A percentile compares a stretch with the other conserved stretches of the same genome.
Evolutionary conservation across 1,140 invertebrate genomes (phyloP).

Genomic region (Dolichoris vasculosae): DNA sequence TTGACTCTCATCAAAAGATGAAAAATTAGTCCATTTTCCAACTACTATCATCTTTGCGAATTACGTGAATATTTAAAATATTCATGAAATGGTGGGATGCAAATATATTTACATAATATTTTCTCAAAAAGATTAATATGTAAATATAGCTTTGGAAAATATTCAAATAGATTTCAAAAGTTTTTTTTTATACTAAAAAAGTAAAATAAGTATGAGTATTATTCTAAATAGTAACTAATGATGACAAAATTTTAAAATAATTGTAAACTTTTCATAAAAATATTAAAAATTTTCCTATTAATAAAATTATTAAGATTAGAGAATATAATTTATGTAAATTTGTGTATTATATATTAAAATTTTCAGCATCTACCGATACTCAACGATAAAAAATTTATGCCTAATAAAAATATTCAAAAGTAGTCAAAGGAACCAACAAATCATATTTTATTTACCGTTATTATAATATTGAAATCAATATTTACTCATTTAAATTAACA

Average conservation of each 20-base stretch:
- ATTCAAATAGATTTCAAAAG: neutral
- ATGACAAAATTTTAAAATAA: neutral
- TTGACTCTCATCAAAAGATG: neutral
- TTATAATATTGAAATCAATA: too few species aligned
- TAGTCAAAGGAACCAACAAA: too few species aligned
- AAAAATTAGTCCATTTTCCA: neutral
- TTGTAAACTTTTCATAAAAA: neutral
- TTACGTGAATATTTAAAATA: neutral
- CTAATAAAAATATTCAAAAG: too few species aligned
- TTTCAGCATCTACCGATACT: too few species aligned
- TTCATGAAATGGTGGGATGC: neutral
- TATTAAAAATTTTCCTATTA: neutral
- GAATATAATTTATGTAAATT: too few species aligned
- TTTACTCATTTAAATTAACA: too few species aligned
- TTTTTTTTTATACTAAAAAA: neutral
- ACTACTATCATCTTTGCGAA: neutral
- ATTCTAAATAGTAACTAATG: neutral
- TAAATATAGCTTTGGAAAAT: slow-evolving; percentile 1
- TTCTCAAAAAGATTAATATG: neutral
- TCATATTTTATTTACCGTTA: too few species aligned
- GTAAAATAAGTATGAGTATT: neutral
- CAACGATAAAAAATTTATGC: too few species aligned
- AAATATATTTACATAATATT: neutral
- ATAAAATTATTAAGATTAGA: too few species aligned
- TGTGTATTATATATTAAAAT: too few species aligned